Percentiles rank a stretch among this genome's conserved stretches.
These are phyloP conservation scores for Cyrtodaria siliqua DNA, from an alignment of 2,888 invertebrate species.

Conservation along the genomic window DNA sequence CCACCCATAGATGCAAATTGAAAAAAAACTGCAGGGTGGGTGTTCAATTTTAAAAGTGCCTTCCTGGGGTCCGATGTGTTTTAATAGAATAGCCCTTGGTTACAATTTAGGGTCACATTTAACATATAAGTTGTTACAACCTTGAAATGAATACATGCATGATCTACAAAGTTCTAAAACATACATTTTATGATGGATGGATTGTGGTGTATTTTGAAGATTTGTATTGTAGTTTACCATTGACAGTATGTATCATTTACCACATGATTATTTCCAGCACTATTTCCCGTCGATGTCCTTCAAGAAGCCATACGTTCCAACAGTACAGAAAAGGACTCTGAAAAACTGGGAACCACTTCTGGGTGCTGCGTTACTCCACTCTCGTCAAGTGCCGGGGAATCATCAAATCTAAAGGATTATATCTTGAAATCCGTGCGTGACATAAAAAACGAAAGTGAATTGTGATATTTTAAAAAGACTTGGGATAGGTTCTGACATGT, in stretches of 20 bases:
- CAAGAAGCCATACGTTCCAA: slow-evolving; percentile 85
- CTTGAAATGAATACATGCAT: too few relatives aligned
- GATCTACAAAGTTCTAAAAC: too few relatives aligned
- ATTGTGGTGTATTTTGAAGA: too few relatives aligned
- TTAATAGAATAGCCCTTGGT: too few relatives aligned
- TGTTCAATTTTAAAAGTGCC: too few relatives aligned
- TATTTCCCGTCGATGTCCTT: slow-evolving; percentile 74
- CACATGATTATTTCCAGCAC: slow-evolving; percentile 64
- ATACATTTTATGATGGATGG: too few relatives aligned
- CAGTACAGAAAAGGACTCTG: slow-evolving; percentile 88
- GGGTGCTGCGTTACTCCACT: slow-evolving; percentile 95
- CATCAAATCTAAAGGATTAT: slow-evolving; percentile 95
- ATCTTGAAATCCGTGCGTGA: slow-evolving; percentile 86
- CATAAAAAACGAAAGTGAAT: slow-evolving; percentile 65
- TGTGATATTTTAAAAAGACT: neutral
- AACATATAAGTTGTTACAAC: too few relatives aligned
- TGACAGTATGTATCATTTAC: neutral
- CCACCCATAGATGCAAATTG: too few relatives aligned
- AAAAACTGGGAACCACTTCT: slow-evolving; percentile 87
- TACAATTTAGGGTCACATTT: too few relatives aligned
- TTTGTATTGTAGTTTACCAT: neutral
- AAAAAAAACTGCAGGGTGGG: too few relatives aligned
- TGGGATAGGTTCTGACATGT: too few relatives aligned
- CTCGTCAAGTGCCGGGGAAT: slow-evolving; percentile 97
- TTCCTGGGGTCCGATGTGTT: too few relatives aligned